Evolutionary conservation across 2,888 invertebrate genomes (phyloP).

Genomic region (Hipparchia semele): DNA sequence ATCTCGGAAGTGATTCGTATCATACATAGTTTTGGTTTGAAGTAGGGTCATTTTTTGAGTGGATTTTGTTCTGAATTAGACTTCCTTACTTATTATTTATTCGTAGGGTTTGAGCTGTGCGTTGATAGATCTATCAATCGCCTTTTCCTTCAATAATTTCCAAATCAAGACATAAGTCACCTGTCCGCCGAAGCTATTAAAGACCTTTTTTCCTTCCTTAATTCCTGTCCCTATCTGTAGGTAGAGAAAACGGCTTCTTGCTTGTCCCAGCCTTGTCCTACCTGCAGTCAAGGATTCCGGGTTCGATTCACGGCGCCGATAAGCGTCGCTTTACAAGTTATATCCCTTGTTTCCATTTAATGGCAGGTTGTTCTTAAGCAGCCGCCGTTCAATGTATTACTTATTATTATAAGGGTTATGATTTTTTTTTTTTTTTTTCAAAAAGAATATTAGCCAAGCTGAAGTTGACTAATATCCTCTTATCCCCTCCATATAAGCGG

Average conservation of each 20-base stretch:
- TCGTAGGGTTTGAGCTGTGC: no score
- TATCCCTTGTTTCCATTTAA: conserved; percentile 36
- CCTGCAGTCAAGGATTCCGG: conserved; percentile 29
- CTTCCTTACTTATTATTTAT: no score
- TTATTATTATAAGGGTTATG: not conserved
- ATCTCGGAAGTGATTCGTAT: no score
- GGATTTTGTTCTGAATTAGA: no score
- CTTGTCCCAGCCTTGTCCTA: conserved; percentile 29
- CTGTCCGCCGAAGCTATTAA: not conserved
- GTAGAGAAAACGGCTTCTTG: conserved; percentile 29
- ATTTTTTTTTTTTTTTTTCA: no score
- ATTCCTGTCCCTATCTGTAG: conserved; percentile 22
- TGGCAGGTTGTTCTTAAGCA: not conserved
- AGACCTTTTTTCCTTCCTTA: conserved; percentile 4
- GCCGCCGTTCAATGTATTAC: not conserved
- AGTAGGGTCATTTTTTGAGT: no score
- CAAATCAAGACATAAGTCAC: not conserved
- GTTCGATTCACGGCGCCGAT: conserved; percentile 36
- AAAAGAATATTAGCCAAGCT: no score
- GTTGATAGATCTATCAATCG: not conserved
- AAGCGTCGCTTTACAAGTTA: conserved; percentile 27
- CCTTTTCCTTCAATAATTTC: no score
- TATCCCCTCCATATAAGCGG: no score
- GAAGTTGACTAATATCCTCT: no score
- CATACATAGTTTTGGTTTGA: no score